Percentiles rank a stretch among this genome's conserved stretches.
These are phyloP conservation scores for Microplitis deprimator DNA, from an alignment of 2,888 invertebrate species.

Conservation along the genomic window DNA sequence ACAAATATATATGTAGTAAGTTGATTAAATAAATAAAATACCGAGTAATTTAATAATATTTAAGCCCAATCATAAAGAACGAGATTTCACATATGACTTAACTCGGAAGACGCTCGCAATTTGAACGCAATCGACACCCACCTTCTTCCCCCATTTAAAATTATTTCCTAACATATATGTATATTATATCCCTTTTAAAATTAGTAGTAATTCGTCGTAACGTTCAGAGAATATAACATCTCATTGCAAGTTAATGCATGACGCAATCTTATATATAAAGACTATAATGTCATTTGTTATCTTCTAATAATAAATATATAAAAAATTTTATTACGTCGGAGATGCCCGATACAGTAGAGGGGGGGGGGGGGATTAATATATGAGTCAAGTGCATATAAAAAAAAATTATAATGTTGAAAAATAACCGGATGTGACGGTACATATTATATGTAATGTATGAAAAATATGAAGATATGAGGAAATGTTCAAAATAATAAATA, in stretches of 20 bases:
- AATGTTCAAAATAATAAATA: slow-evolving; percentile 6
- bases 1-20: no score
- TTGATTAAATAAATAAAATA: no score
- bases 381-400: slow-evolving; percentile 22
- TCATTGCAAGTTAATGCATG: slow-evolving; percentile 41
- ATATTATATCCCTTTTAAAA: neutral
- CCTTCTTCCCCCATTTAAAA: slow-evolving; percentile 17
- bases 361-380: slow-evolving; percentile 16
- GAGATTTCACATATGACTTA: neutral
- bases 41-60: slow-evolving; percentile 4
- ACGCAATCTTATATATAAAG: slow-evolving; percentile 52
- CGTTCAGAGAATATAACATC: slow-evolving; percentile 32
- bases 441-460: slow-evolving; percentile 21
- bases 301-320: slow-evolving; percentile 65
- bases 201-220: neutral
- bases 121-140: slow-evolving; percentile 33
- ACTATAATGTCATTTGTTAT: slow-evolving; percentile 62
- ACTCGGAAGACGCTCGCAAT: neutral
- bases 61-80: neutral
- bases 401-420: slow-evolving; percentile 42
- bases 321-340: slow-evolving; percentile 60
- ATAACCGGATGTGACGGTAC: slow-evolving; percentile 38
- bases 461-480: neutral
- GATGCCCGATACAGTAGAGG: slow-evolving; percentile 37
- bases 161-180: neutral